Base-by-base conservation (phyloP, 1,140 invertebrate genomes). In the Saccostrea echinata region DNA sequence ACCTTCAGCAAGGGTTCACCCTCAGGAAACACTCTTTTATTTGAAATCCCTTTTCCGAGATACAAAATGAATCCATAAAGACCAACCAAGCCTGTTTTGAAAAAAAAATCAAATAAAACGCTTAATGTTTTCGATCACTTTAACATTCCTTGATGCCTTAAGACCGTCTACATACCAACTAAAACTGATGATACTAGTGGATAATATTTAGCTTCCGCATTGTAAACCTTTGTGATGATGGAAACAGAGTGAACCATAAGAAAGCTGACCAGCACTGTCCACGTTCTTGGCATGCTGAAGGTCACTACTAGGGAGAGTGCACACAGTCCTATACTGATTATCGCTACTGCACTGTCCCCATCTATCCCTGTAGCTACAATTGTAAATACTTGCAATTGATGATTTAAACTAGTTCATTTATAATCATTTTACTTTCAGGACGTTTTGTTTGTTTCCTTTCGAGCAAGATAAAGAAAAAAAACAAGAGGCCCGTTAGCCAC, bases 1-100 rank as follows among this genome's bases (percentile, higher is more conserved):
- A 93, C 92, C 90, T 90, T 88, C 0, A 93, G 9, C 33, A 91
- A 3, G 12, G 92, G 92, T 68, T 87, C 27, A n/a, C 92, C 92
- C 18, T 89, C 87, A 21, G 92, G 92, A 33, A 93, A 76, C n/a
- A 91, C 68, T 33, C 89, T 33, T 13, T 83, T 71, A 80, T 86
- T 85, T 18, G 92, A 57, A 0, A 88, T 76, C 6, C 85, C 88
- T 61, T 93, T 92, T 30, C 91, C 51, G 13, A 91, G 85, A 13
- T 90, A 90, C 13, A 91, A 90, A 30, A 90, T 86, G 12, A 90
- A 86, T 24, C 90, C 91, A 85, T 92, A 92, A 85, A 93, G n/a
- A 52, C 86, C 86, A 16, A 90, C 61, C 4, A 91, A 13, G 61
- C 89, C 91, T n/a, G 85, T 85, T 33, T 51, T 55, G 33, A 0